Conservation (phyloP, 2,888 invertebrate species). For the Scaptomyza caliginosa region DNA sequence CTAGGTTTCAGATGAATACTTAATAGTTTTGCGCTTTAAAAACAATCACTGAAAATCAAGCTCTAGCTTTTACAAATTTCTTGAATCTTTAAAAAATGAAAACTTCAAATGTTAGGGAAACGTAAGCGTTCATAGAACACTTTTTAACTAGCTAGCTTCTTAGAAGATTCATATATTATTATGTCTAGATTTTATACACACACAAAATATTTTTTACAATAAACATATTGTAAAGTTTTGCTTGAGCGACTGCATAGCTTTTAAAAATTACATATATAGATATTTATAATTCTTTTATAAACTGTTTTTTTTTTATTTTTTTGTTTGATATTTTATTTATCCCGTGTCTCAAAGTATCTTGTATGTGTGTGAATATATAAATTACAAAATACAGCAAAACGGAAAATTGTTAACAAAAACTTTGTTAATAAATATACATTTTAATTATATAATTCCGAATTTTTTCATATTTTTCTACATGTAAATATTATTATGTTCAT, state of each 20-base stretch:
- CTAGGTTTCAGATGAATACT: background rate
- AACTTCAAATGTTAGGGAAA: background rate
- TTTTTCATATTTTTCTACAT: constrained; percentile 40
- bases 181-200: background rate
- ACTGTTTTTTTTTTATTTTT: constrained; percentile 39
- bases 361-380: constrained; percentile 84
- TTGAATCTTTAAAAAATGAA: background rate
- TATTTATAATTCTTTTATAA: constrained; percentile 25
- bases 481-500: constrained; percentile 61
- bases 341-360: constrained; percentile 84
- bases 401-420: constrained; percentile 45
- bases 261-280: constrained; percentile 2
- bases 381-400: constrained; percentile 63
- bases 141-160: background rate
- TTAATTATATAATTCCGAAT: constrained; percentile 53
- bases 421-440: constrained; percentile 38
- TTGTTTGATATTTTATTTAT: too few relatives aligned
- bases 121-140: background rate
- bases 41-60: background rate
- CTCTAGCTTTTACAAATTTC: background rate
- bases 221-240: background rate
- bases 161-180: background rate
- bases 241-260: constrained; percentile 1
- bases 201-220: background rate
- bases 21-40: background rate